Conservation (phyloP, 2,797 vertebrate species). For the Anniella stebbinsi region DNA sequence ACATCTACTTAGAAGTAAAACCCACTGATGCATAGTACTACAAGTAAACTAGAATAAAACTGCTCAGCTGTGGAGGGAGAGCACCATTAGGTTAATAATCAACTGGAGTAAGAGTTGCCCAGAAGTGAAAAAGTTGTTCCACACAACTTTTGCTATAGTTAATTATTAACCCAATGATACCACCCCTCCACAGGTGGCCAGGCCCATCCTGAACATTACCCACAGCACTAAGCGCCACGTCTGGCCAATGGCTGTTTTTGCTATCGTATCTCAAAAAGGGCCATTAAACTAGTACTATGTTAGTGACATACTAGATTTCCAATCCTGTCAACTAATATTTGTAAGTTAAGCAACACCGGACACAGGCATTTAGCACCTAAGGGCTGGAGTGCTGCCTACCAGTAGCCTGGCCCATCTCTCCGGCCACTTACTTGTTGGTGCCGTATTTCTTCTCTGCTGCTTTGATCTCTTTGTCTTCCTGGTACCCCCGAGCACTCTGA, state of each 20-base stretch:
- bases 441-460: constrained; percentile 91
- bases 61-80: not conserved
- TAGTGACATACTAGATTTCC: not conserved
- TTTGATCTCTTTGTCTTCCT: constrained; percentile 90
- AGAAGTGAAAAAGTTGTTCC: not conserved
- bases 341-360: not conserved
- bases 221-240: not conserved
- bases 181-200: not conserved
- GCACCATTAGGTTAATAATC: not conserved
- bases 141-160: not conserved
- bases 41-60: not conserved
- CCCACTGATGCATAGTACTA: not conserved
- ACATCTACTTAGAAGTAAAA: not conserved
- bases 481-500: constrained; percentile 91
- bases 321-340: not conserved
- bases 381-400: fast-evolving
- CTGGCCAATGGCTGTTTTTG: not conserved
- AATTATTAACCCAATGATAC: not conserved
- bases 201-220: not conserved
- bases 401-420: fast-evolving
- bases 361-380: not conserved
- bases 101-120: not conserved
- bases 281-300: not conserved
- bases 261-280: not conserved
- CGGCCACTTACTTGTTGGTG: constrained; percentile 83